Evolutionary conservation across 2,888 invertebrate species (phyloP).

Genomic region (Protonemura montana): DNA sequence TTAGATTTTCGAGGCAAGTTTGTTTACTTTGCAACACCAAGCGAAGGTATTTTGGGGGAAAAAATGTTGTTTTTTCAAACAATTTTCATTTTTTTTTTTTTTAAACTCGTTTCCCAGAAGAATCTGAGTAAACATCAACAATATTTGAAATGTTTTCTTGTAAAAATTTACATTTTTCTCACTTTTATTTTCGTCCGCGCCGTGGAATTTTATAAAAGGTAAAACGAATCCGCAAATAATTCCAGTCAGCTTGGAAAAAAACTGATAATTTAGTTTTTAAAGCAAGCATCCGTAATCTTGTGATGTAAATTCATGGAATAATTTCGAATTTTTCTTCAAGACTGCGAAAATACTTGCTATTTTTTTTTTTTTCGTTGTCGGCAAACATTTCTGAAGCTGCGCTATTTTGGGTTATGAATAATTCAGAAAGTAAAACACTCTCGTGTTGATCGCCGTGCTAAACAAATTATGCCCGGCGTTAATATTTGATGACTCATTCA

Average conservation of each 20-base stretch:
- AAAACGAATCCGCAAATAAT: not conserved
- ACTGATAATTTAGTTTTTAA: not conserved
- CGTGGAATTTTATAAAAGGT: not conserved
- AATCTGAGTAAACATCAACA: no score
- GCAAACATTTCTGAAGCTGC: no score
- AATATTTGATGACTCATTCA: not conserved
- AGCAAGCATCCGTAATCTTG: not conserved
- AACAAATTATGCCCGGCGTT: not conserved
- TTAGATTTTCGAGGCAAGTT: not conserved
- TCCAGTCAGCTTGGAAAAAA: not conserved
- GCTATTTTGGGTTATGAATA: not conserved
- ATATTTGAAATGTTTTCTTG: not conserved
- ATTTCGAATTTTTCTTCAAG: not conserved
- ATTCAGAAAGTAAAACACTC: not conserved
- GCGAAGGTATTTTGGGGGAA: not conserved
- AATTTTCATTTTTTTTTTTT: not conserved
- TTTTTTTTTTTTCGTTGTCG: not conserved
- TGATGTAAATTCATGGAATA: not conserved
- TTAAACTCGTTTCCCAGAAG: not conserved
- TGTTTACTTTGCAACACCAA: not conserved
- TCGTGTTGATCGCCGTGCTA: not conserved
- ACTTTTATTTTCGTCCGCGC: not conserved
- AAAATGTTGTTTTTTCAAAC: not conserved
- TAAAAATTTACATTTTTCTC: not conserved
- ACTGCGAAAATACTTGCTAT: not conserved